A percentile compares a stretch with the other conserved stretches of the same genome.
These are phyloP conservation scores for Acleris emargana DNA, from an alignment of 2,888 invertebrate genomes.

Conservation along the genomic window DNA sequence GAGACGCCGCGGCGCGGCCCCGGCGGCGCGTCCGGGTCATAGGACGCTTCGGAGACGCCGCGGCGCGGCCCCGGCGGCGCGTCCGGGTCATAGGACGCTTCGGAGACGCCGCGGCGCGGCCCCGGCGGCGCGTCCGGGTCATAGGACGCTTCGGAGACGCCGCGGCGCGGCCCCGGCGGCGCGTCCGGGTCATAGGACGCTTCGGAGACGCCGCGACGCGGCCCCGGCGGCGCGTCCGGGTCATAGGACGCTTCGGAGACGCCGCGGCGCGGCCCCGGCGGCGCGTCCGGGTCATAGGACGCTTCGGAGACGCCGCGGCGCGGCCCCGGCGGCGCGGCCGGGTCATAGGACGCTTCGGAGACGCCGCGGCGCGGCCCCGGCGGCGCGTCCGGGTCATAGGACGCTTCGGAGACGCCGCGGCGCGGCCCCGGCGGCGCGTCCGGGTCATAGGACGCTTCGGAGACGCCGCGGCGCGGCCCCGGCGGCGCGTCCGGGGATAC, in stretches of 20 bases:
- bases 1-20: conserved; percentile 38
- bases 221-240: conserved; percentile 2
- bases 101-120: conserved; percentile 40
- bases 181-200: conserved; percentile 4
- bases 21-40: neutral
- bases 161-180: conserved; percentile 29
- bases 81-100: conserved; percentile 33
- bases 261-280: conserved; percentile 30
- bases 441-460: conserved; percentile 38
- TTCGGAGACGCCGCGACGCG: conserved; percentile 42
- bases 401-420: conserved; percentile 42
- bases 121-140: neutral
- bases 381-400: neutral
- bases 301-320: conserved; percentile 42
- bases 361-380: conserved; percentile 32
- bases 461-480: conserved; percentile 36
- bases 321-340: conserved; percentile 15
- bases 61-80: conserved; percentile 26
- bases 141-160: conserved; percentile 41
- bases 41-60: conserved; percentile 41
- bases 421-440: conserved; percentile 9
- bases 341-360: conserved; percentile 40
- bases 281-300: neutral
- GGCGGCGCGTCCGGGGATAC: neutral
- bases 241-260: conserved; percentile 41